Percentiles rank a stretch among this genome's conserved stretches.
Evolutionary conservation across 2,797 vertebrate genomes (phyloP).

Genomic region (Melanotaenia trifasciata): DNA sequence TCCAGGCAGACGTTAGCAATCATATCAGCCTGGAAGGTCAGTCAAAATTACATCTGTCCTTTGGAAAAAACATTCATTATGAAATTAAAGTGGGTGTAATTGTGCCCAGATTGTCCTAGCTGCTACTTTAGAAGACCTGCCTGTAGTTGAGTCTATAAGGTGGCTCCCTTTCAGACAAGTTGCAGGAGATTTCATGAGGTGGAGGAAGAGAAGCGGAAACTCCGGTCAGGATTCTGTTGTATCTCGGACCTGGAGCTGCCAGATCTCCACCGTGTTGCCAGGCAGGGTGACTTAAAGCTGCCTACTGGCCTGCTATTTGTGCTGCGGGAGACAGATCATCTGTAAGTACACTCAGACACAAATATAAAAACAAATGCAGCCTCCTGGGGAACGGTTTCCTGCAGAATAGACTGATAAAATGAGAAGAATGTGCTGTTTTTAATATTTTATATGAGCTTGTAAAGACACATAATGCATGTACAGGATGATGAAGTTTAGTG

Average conservation of each 20-base stretch:
- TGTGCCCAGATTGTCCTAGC: constrained; percentile 72
- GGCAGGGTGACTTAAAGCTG: constrained; percentile 70
- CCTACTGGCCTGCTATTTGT: constrained; percentile 47
- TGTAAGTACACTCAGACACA: constrained; percentile 15
- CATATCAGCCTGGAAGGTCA: constrained; percentile 61
- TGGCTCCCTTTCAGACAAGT: constrained; percentile 59
- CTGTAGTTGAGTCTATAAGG: constrained; percentile 68
- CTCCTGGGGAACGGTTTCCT: background rate
- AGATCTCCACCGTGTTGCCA: constrained; percentile 61
- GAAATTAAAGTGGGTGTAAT: constrained; percentile 77
- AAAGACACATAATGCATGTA: constrained; percentile 1
- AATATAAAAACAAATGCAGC: constrained; percentile 1
- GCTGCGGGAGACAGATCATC: constrained; percentile 39
- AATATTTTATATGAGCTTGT: background rate
- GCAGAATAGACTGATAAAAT: constrained; percentile 4
- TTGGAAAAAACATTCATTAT: constrained; percentile 71
- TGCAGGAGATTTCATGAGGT: constrained; percentile 57
- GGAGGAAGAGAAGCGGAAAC: constrained; percentile 55
- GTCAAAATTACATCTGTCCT: constrained; percentile 70
- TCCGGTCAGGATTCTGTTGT: constrained; percentile 36
- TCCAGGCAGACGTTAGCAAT: constrained; percentile 62
- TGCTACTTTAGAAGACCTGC: constrained; percentile 69
- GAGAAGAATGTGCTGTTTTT: constrained; percentile 9
- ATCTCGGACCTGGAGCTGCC: constrained; percentile 36
- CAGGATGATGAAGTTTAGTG: constrained; percentile 9